Evolutionary conservation across 1,140 invertebrate genomes (phyloP).

Genomic region (Nephotettix cincticeps): DNA sequence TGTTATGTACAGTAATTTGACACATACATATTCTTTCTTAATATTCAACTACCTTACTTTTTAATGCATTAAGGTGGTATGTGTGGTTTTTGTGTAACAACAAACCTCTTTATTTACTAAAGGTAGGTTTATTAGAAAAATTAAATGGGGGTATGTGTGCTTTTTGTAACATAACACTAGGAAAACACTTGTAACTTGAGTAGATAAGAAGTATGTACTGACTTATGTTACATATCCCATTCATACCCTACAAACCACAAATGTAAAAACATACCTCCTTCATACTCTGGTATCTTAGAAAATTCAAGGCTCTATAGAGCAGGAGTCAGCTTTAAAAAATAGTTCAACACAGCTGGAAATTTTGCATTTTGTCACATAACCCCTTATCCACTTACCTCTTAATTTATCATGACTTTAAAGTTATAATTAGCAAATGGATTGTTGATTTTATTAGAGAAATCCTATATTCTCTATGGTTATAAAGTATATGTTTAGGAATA

Average conservation of each 20-base stretch:
- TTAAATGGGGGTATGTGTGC: not conserved
- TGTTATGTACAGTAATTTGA: not conserved
- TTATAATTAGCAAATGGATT: no score
- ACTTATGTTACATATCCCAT: no score
- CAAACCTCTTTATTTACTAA: not conserved
- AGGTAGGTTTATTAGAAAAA: not conserved
- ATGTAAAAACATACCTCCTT: conserved; percentile 7
- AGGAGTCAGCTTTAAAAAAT: no score
- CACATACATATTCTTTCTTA: conserved; percentile 3
- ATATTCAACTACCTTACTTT: not conserved
- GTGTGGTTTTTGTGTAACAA: not conserved
- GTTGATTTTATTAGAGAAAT: no score
- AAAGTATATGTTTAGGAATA: no score
- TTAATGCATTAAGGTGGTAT: not conserved
- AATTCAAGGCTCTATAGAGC: not conserved
- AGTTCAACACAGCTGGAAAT: conserved; percentile 2
- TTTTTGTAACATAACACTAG: not conserved
- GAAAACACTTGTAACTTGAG: not conserved
- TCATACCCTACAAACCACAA: no score
- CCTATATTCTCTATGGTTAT: no score
- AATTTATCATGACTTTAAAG: no score
- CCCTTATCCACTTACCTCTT: not conserved
- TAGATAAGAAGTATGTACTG: no score
- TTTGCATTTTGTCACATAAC: not conserved
- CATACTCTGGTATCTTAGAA: not conserved